Base-by-base conservation (phyloP, 1,140 invertebrate species). In the Macrotrachela quadricornifera region DNA sequence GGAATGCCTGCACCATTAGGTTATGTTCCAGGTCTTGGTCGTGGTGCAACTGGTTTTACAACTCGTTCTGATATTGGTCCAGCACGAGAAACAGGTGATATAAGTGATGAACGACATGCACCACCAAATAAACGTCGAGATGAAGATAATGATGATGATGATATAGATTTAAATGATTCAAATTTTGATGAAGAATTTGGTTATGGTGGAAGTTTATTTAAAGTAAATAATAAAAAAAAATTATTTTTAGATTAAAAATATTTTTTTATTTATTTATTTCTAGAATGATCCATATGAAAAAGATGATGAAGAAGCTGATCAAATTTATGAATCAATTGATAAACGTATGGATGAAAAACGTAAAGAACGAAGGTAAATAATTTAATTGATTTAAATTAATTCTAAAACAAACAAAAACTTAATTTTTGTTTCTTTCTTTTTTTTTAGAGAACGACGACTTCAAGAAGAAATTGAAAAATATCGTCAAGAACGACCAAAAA, bases 41-140 rank as follows among this genome's bases (percentile, higher is more conserved):
- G 69, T 65, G 69, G 87, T 66, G 94, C 92, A 13, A 97, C 92
- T 61, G 94, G 94, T 54, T 99, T 99, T 63, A 99, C 94, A 14
- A 99, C 94, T 51, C 77, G 94, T 58, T 96, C 91, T 69, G 94
- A 99, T 82, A 99, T 99, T 75, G 94, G 94, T 76, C 94, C 92
- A 51, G 94, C 92, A 15, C 74, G 91, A 66, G 91, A 96, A 77
- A 85, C 87, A 0, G 91, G 88, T 70, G 91, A 96, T 74, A 88
- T 95, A 57, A 83, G 80, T 11, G 88, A 95, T 72, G 87, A 95
- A 65, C 76, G 87, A 47, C 88, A 95, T 75, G 86, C 88, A 4
- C 85, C 85, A 40, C 87, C 88, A 6, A 30, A 21, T 4, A 8
- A 30, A 30, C 21, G 21, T 30, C 21, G 21, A 56, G 70, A 91